These are phyloP conservation scores for Drosophila borborema DNA, from an alignment of 2,888 invertebrate species.

Conservation along the genomic window DNA sequence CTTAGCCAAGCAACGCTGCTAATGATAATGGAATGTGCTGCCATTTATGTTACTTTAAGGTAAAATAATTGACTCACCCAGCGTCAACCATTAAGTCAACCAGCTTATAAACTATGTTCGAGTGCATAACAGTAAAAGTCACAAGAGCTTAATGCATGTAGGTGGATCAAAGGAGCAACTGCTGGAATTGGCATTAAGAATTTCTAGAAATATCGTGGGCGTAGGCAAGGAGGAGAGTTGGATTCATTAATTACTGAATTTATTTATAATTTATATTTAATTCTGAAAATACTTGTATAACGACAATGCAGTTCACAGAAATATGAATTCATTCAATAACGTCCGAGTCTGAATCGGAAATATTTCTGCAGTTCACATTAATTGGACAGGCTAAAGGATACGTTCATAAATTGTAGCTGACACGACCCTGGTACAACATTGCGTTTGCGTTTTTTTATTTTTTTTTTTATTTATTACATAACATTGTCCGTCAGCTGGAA, in stretches of 20 bases:
- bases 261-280: not conserved
- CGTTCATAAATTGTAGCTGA: conserved; percentile 28
- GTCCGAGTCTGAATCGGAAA: no score
- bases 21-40: conserved; percentile 11
- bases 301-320: not conserved
- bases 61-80: conserved; percentile 25
- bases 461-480: conserved; percentile 1
- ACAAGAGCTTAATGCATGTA: not conserved
- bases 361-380: not conserved
- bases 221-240: not conserved
- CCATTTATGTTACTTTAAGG: not conserved
- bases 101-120: conserved; percentile 16
- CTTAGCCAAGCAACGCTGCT: conserved; percentile 4
- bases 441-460: conserved; percentile 38
- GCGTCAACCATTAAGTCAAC: not conserved
- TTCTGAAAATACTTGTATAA: not conserved
- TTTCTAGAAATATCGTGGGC: not conserved
- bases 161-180: not conserved
- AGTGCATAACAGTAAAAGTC: not conserved
- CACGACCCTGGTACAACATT: conserved; percentile 32
- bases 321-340: no score
- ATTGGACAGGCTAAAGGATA: conserved; percentile 34
- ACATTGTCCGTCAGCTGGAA: conserved; percentile 22
- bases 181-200: not conserved
- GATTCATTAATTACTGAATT: no score